phyloP scores from a whole-genome alignment of 1,140 invertebrate genomes.

The Lepeophtheirus salmonis region DNA sequence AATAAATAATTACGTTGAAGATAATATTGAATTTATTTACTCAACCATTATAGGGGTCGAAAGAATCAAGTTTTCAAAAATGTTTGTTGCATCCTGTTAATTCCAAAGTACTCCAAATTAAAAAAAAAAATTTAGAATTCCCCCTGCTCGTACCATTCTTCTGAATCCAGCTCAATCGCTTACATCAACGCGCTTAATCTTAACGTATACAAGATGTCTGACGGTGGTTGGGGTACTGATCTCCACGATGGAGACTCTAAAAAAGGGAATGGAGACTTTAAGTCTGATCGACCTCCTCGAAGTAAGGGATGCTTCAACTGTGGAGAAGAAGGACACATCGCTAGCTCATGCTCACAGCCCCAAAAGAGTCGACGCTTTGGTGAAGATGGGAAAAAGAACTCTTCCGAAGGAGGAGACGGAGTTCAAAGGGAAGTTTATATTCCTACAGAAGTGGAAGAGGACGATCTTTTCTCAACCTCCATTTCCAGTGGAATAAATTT shows the following conservation, averaged over 20 bases:
- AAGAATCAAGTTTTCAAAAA: too few species aligned
- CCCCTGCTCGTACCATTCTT: too few species aligned
- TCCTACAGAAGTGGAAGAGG: conserved; percentile 55
- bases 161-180: background rate
- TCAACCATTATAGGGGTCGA: too few species aligned
- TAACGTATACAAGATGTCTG: background rate
- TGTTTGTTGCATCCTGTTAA: too few species aligned
- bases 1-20: too few species aligned
- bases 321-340: conserved; percentile 23
- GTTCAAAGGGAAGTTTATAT: conserved; percentile 48
- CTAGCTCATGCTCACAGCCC: conserved; percentile 20
- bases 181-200: background rate
- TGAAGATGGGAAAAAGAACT: conserved; percentile 27
- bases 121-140: too few species aligned
- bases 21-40: too few species aligned
- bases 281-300: conserved; percentile 1
- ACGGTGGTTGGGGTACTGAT: background rate
- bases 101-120: too few species aligned
- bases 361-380: conserved; percentile 27
- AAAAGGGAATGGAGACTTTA: too few species aligned
- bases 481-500: conserved; percentile 71
- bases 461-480: conserved; percentile 44
- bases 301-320: conserved; percentile 26
- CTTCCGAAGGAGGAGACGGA: conserved; percentile 27
- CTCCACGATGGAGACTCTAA: background rate